Evolutionary conservation across 2,888 invertebrate species (phyloP).

Genomic region (Sipunculus nudus): DNA sequence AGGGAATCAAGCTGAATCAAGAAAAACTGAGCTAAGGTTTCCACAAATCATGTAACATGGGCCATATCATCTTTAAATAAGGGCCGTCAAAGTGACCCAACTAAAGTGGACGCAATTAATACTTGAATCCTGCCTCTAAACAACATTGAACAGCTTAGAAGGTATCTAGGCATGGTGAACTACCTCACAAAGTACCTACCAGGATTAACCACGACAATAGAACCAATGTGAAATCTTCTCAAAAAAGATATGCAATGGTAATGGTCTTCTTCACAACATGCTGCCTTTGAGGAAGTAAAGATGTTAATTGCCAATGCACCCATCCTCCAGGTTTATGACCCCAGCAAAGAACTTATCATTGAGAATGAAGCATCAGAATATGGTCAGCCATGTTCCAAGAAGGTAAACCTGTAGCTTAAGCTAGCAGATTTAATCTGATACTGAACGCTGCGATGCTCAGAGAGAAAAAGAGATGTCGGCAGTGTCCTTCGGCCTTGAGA

Average conservation of each 20-base stretch:
- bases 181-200: conserved; percentile 26
- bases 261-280: conserved; percentile 36
- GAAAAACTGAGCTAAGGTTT: too few species aligned
- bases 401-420: too few species aligned
- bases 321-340: conserved; percentile 32
- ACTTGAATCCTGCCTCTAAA: conserved; percentile 25
- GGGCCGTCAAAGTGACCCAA: conserved; percentile 32
- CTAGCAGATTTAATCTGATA: too few species aligned
- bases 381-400: too few species aligned
- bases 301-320: conserved; percentile 24
- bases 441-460: too few species aligned
- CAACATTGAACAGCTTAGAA: conserved; percentile 22
- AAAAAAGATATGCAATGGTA: too few species aligned
- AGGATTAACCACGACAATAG: conserved; percentile 16
- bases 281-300: conserved; percentile 34
- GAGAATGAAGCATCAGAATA: conserved; percentile 40
- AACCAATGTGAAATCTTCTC: conserved; percentile 27
- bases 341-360: conserved; percentile 16
- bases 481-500: too few species aligned
- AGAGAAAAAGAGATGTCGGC: too few species aligned
- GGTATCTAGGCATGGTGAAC: conserved; percentile 36
- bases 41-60: too few species aligned
- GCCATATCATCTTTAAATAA: conserved; percentile 25
- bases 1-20: conserved; percentile 28
- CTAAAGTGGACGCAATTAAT: conserved; percentile 32